A percentile compares a stretch with the other conserved stretches of the same genome.
Conservation (phyloP, 2,888 invertebrate species). For the Caenorhabditis sp. region DNA sequence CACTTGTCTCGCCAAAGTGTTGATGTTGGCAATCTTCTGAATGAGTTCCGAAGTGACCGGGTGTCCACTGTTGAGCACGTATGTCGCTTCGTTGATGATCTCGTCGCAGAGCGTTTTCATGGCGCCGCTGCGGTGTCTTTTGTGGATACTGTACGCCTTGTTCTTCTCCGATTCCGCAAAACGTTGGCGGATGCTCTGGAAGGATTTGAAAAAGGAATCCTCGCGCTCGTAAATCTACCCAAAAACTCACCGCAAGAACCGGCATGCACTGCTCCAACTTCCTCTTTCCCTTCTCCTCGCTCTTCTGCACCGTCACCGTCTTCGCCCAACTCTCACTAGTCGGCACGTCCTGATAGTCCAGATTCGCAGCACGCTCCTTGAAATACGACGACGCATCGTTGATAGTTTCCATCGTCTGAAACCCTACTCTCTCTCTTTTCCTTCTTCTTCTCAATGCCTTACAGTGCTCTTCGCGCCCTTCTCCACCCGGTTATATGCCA, state of each 20-base stretch:
- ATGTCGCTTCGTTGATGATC: conserved; percentile 30
- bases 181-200: conserved; percentile 48
- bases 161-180: conserved; percentile 46
- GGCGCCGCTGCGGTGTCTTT: conserved; percentile 26
- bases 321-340: background rate
- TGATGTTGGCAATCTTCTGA: conserved; percentile 55
- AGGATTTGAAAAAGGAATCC: too few relatives aligned
- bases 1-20: conserved; percentile 53
- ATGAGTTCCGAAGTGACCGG: conserved; percentile 46
- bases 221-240: too few relatives aligned
- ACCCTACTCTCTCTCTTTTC: background rate
- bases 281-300: conserved; percentile 42
- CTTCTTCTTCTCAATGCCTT: background rate
- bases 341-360: conserved; percentile 33
- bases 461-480: conserved; percentile 36
- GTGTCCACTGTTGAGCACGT: conserved; percentile 37
- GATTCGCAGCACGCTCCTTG: conserved; percentile 39
- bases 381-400: conserved; percentile 48
- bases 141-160: conserved; percentile 32
- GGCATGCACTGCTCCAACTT: conserved; percentile 51
- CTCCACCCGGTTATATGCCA: conserved; percentile 45
- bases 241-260: conserved; percentile 40
- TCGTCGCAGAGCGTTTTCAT: conserved; percentile 53
- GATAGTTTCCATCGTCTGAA: conserved; percentile 53
- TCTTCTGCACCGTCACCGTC: conserved; percentile 32